Base-by-base conservation (phyloP, 2,113 vertebrate genomes). In the Chaetodon trifascialis region DNA sequence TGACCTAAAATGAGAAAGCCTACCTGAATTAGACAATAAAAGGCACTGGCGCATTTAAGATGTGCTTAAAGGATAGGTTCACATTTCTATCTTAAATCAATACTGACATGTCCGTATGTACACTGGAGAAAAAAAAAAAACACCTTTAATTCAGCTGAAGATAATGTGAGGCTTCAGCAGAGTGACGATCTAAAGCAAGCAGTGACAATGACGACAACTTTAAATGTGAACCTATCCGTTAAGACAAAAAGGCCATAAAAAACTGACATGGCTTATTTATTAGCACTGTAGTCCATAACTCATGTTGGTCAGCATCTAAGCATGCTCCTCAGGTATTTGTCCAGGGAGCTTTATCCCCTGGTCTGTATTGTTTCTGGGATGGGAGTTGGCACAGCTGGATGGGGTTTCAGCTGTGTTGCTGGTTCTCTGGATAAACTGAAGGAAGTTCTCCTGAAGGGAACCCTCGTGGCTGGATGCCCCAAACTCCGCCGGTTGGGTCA, bases 371-470 rank as follows among this genome's bases (percentile, higher is more conserved):
- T 93, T 95, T 86, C 86, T 95, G 47, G 95, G 94, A 65, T 91
- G 95, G 58, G 93, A 89, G 60, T 89, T 94, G 64, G 81, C 73
- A 68, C 92, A 95, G 86, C 88, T 94, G 58, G 94, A 85, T 0
- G 80, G 89, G 11, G 88, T 95, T 74, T 96, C 95, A 68, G 96
- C 92, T 58, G 91, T 83, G 0, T 92, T 94, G 84, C 69, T 95
- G 0, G 96, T 96, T 89, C 96, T 95, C 85, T 95, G 97, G 21
- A 99, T 93, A 84, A 96, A 97, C 90, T 95, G 97, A 30, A 98
- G 89, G 85, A 99, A 95, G 80, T 96, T 96, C 80, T 96, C 96
- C 82, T 97, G 97, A 34, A 96, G 88, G 3, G 96, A 97, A 36
- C 95, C 95, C 90, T 97, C 97, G 0, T 96, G 95, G 72, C 95